Base-by-base conservation (phyloP, 2,888 invertebrate species). In the Cinara cedri region DNA sequence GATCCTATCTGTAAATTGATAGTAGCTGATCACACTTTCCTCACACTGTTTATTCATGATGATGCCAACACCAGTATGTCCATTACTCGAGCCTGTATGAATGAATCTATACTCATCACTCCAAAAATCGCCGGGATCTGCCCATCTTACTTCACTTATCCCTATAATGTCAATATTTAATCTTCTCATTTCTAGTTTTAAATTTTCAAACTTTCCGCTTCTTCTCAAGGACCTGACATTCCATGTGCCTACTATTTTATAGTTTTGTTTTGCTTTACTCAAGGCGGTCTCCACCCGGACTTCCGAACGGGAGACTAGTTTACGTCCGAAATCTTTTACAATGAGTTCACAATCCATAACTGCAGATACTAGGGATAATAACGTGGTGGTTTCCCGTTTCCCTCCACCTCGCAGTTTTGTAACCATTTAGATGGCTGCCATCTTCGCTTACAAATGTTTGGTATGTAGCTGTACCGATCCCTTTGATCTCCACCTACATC, bases 351-450 rank as follows among this genome's bases (percentile, higher is more conserved):
- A 68, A 49, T 68, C 68, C 51, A 68, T 68, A 66, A 68, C 68
- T 68, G 26, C 68, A 68, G 46, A 76, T 76, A 72, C 81, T 74
- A 72, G 74, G 75, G 44, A 74, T 51, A 44, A 65, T 81, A 81
- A 57, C 21, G 65, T 34, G 68, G 80, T 72, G 71, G 63, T 80
- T 51, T 72, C 72, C 72, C 72, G 72, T 71, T 71, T 71, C 72
- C 72, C 63, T 26, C 72, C 54, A 72, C 72, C 26, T 76, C 55
- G 68, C 76, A 66, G 75, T 55, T 42, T 60, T 57, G 24, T 49
- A 62, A 49, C 63, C 63, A 14, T 57, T 60, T 44, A 62, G 51
- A 75, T 75, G 75, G 76, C 51, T 66, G 49, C 68, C 68, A 68
- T 66, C 24, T 66, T 42, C 68, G 24, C 76, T 66, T 76, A 44